Evolutionary conservation across 2,888 invertebrate species (phyloP).

Genomic region (Achlya flavicornis): DNA sequence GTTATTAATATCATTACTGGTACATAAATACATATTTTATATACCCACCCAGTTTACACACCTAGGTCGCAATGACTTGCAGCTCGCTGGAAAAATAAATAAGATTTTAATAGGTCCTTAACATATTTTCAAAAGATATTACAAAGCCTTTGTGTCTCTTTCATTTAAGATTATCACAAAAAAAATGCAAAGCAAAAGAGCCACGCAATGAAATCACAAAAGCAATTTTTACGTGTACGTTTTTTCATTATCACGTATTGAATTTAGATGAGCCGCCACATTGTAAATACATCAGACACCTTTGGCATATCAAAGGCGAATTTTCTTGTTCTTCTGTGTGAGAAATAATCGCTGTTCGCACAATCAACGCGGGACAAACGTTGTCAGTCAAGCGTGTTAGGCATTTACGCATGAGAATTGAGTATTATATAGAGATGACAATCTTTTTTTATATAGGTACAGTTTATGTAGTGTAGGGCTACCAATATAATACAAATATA

Average conservation of each 20-base stretch:
- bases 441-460: not conserved
- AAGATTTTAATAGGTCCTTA: not conserved
- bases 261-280: constrained; percentile 35
- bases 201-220: constrained; percentile 16
- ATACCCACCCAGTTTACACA: no score
- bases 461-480: no score
- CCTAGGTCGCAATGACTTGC: no score
- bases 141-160: not conserved
- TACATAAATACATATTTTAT: no score
- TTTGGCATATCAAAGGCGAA: constrained; percentile 40
- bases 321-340: constrained; percentile 20
- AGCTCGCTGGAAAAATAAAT: not conserved
- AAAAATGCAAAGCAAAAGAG: not conserved
- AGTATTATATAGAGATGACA: not conserved
- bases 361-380: constrained; percentile 33
- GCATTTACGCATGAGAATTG: not conserved
- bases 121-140: not conserved
- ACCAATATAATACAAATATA: no score
- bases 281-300: constrained; percentile 33
- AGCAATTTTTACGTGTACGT: constrained; percentile 23
- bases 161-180: not conserved
- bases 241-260: constrained; percentile 40
- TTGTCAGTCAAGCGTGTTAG: constrained; percentile 19
- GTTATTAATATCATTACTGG: no score
- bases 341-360: constrained; percentile 35